These are phyloP conservation scores for Sprattus sprattus DNA, from an alignment of 2,113 vertebrate species.

Conservation along the genomic window DNA sequence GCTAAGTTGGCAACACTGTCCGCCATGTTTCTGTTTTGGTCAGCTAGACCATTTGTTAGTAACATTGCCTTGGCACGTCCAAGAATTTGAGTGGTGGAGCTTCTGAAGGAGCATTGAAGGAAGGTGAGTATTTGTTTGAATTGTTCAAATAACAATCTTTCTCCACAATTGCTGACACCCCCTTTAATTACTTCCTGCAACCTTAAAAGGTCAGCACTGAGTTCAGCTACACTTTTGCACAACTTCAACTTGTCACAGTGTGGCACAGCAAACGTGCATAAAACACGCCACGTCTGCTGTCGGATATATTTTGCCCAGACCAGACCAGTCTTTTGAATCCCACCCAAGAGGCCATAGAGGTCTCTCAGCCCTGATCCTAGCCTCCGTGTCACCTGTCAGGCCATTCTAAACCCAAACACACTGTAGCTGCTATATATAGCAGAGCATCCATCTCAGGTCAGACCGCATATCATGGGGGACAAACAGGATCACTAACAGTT, in stretches of 20 bases:
- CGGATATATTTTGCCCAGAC: neutral
- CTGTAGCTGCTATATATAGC: neutral
- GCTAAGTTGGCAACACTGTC: no score
- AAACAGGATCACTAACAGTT: neutral
- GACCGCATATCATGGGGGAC: neutral
- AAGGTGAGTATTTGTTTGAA: no score
- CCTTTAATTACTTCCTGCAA: neutral
- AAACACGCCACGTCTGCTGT: neutral
- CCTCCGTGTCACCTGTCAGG: neutral
- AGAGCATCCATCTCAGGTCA: neutral
- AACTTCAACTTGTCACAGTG: neutral
- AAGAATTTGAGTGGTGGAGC: no score
- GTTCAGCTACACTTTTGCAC: neutral
- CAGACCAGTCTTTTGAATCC: neutral
- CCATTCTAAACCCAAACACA: conserved; percentile 1
- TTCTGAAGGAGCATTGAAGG: no score
- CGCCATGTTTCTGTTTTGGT: no score
- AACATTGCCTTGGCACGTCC: no score
- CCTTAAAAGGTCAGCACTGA: neutral
- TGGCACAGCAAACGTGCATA: neutral
- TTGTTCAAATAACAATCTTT: neutral
- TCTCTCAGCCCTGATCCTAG: neutral
- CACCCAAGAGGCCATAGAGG: neutral
- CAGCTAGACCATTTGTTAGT: no score
- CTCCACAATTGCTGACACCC: no score